Evolutionary conservation across 2,888 invertebrate species (phyloP).

Genomic region (Criorhina ranunculi): DNA sequence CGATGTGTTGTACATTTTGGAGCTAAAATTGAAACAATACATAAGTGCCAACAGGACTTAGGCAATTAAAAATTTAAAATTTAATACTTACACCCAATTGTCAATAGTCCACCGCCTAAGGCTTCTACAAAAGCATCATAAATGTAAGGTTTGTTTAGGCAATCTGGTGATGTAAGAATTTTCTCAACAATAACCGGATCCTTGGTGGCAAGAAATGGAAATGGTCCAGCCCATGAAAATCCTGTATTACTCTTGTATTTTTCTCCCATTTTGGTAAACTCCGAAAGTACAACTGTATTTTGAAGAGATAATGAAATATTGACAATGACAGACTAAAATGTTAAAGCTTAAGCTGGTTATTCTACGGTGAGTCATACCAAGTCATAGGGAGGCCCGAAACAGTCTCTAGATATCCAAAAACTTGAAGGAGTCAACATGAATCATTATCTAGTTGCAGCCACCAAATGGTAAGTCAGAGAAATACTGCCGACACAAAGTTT

Average conservation of each 20-base stretch:
- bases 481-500: too few species aligned
- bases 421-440: too few species aligned
- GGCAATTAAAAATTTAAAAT: not conserved
- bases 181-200: conserved; percentile 75
- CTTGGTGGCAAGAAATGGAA: conserved; percentile 65
- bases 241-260: conserved; percentile 32
- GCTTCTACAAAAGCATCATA: conserved; percentile 49
- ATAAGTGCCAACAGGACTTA: not conserved
- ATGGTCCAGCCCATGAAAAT: conserved; percentile 69
- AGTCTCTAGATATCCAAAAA: too few species aligned
- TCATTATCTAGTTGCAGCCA: too few species aligned
- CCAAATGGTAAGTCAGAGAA: too few species aligned
- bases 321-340: too few species aligned
- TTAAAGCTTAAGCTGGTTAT: too few species aligned
- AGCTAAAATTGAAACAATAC: conserved; percentile 10
- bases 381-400: too few species aligned
- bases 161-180: conserved; percentile 71
- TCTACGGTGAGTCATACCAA: too few species aligned
- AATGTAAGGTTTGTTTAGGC: conserved; percentile 71
- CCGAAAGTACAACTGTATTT: conserved; percentile 33
- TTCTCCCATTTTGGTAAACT: conserved; percentile 23
- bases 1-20: conserved; percentile 48
- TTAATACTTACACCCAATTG: conserved; percentile 46
- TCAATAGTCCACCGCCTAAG: conserved; percentile 44
- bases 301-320: not conserved